Percentiles rank a stretch among this genome's conserved stretches.
phyloP scores from a whole-genome alignment of 2,888 invertebrate genomes.

The Tetramorium bicarinatum region DNA sequence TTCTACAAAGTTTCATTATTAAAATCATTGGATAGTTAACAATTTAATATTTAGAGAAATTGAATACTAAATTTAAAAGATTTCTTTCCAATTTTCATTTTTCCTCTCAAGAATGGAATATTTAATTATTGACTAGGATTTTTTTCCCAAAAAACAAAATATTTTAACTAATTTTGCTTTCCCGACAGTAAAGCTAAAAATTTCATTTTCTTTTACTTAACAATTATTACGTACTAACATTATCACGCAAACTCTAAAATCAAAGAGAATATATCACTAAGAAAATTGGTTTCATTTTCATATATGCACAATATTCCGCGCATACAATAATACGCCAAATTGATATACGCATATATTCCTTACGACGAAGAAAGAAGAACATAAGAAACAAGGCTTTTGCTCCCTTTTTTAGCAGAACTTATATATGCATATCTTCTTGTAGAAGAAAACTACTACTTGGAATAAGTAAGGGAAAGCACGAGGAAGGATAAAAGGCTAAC shows the following conservation, averaged over 20 bases:
- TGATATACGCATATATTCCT: slow-evolving; percentile 44
- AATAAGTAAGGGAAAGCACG: slow-evolving; percentile 54
- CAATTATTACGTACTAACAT: background rate
- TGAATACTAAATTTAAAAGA: background rate
- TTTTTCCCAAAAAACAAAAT: background rate
- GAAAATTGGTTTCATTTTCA: slow-evolving; percentile 20
- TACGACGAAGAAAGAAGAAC: slow-evolving; percentile 16
- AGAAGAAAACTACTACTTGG: slow-evolving; percentile 39
- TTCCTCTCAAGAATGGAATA: background rate
- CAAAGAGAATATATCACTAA: slow-evolving; percentile 2
- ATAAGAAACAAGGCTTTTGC: slow-evolving; percentile 39
- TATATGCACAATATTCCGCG: background rate
- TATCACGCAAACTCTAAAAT: background rate
- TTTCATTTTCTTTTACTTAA: background rate
- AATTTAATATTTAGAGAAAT: background rate
- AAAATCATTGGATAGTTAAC: slow-evolving; percentile 1
- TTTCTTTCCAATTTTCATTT: background rate
- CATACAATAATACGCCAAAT: slow-evolving; percentile 28
- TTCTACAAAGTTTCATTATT: background rate
- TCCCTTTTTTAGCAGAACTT: slow-evolving; percentile 60
- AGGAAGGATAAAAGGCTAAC: slow-evolving; percentile 78
- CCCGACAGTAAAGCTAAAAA: background rate
- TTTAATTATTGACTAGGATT: background rate
- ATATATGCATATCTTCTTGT: slow-evolving; percentile 63
- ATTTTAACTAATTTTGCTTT: background rate